These are phyloP conservation scores for Myocastor coypus DNA, from an alignment of 2,113 vertebrate species.

Conservation along the genomic window DNA sequence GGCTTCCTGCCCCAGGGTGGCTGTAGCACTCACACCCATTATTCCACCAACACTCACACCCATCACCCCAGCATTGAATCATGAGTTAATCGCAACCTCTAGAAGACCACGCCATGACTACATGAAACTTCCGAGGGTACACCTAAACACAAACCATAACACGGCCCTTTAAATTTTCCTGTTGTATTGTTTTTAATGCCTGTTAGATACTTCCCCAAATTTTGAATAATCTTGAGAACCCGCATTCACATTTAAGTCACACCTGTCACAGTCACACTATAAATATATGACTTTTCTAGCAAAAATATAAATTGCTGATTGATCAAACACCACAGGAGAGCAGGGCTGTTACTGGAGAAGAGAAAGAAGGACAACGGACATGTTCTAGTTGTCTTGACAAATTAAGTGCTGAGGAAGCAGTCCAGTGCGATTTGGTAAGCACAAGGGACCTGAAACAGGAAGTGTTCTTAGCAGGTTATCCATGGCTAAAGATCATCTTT, in stretches of 20 bases:
- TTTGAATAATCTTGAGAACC: neutral
- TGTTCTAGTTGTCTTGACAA: neutral
- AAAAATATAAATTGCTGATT: neutral
- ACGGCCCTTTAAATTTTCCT: neutral
- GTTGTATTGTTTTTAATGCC: neutral
- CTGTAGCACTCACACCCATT: no score
- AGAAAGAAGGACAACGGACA: neutral
- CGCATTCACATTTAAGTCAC: neutral
- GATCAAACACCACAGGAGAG: neutral
- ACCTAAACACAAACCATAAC: no score
- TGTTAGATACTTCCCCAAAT: neutral
- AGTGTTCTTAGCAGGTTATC: neutral
- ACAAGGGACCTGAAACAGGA: neutral
- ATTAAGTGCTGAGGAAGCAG: neutral
- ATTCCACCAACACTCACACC: no score
- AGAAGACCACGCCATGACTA: no score
- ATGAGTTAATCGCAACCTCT: no score
- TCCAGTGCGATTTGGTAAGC: neutral
- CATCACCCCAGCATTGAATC: no score
- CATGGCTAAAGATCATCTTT: neutral
- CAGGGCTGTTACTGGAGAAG: rapidly evolving
- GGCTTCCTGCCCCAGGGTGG: no score
- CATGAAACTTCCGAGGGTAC: no score
- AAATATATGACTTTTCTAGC: neutral
- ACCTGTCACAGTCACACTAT: rapidly evolving